These are phyloP conservation scores for Aricia artaxerxes DNA, from an alignment of 2,888 invertebrate species.

Conservation along the genomic window DNA sequence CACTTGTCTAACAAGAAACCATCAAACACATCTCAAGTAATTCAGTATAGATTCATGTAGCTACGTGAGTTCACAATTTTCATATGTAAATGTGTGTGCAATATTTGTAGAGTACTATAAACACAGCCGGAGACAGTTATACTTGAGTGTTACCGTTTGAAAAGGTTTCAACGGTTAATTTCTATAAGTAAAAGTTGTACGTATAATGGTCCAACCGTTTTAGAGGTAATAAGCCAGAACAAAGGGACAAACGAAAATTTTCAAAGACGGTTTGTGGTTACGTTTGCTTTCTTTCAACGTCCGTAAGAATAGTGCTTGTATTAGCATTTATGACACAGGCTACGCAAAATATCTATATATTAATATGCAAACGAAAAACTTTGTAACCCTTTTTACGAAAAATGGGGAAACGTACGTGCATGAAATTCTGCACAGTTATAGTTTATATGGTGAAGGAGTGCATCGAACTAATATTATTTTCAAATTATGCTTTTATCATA, in stretches of 20 bases:
- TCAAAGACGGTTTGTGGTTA: neutral
- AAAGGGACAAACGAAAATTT: neutral
- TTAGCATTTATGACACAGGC: neutral
- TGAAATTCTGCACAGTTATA: too few relatives aligned
- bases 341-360: neutral
- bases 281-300: neutral
- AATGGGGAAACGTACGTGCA: too few relatives aligned
- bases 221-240: neutral
- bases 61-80: neutral
- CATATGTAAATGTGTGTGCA: neutral
- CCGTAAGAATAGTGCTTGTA: neutral
- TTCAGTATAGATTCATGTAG: neutral
- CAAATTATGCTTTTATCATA: too few relatives aligned
- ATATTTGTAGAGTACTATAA: constrained; percentile 8
- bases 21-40: neutral
- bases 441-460: too few relatives aligned
- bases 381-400: too few relatives aligned
- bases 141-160: neutral
- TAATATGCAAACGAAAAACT: too few relatives aligned
- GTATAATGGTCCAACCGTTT: constrained; percentile 10
- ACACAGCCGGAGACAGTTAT: neutral
- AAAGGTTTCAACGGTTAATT: neutral
- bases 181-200: neutral
- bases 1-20: neutral
- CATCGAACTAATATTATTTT: too few relatives aligned